Evolutionary conservation across 2,888 invertebrate species (phyloP), one percentile per base, ranked within the genome.

Genomic region (Acleris literana): DNA sequence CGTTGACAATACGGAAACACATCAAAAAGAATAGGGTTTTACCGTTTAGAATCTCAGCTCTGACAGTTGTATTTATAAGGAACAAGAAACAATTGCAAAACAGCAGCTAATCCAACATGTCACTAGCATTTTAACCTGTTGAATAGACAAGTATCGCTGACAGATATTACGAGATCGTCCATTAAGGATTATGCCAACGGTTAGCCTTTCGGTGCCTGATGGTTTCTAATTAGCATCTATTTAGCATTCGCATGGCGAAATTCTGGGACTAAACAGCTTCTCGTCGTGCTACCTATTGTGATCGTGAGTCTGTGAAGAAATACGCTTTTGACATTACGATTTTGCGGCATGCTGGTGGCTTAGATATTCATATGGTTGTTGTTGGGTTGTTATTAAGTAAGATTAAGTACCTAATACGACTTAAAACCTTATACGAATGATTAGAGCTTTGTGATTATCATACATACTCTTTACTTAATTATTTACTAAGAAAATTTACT

Each of bases 211-310:
- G 63, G 29, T 44, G 22, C 59, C 59, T 48, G 63, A 68, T 74
- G 70, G 76, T 75, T 75, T 79, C 79, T 83, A 82, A 84, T 83
- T 81, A 80, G 72, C 65, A 70, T 69, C 67, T 74, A 74, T 72
- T 75, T 78, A 74, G 77, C 77, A 76, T 76, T 75, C 71, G 68
- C 72, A 74, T 83, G 76, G 71, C 68, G 81, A 84, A 83, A 82
- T 75, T 69, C 65, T 68, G 68, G 69, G 72, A 66, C 68, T 72
- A 74, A 74, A 74, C 73, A 63, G 77, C 74, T 70, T 75, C 43
- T 33, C 20, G 70, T 66, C 65, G 68, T 64, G 70, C 70, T 69
- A 58, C 62, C 66, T 68, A 70, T 63, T 71, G 61, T 57, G 51
- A 29, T 62, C 67, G 64, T 62, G 51, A 57, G 54, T 39, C 52